These are phyloP conservation scores for Balearica regulorum DNA, from an alignment of 2,797 vertebrate genomes.

Conservation along the genomic window DNA sequence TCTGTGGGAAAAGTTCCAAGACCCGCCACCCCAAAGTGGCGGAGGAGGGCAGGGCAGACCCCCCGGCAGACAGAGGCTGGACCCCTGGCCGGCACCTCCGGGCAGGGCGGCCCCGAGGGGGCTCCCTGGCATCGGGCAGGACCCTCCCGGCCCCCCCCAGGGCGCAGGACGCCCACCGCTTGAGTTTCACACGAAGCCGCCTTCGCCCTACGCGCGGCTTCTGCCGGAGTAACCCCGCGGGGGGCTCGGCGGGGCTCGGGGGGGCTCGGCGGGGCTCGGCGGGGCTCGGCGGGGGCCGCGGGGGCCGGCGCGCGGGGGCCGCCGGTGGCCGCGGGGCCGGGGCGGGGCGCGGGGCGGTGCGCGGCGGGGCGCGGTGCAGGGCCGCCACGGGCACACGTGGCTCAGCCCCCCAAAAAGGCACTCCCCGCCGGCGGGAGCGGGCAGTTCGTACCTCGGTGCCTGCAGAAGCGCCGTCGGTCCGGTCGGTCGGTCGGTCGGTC, in stretches of 20 bases:
- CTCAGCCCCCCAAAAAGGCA: constrained; percentile 54
- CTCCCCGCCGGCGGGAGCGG: background rate
- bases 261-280: background rate
- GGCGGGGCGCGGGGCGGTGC: background rate
- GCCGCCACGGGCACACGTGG: constrained; percentile 31
- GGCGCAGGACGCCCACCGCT: background rate
- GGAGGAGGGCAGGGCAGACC: too few species aligned
- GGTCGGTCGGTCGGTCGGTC: background rate
- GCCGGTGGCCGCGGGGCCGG: background rate
- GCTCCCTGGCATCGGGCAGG: background rate
- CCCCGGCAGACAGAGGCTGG: background rate
- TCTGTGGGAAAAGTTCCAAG: background rate
- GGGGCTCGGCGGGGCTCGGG: background rate
- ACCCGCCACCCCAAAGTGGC: background rate
- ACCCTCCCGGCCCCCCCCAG: too few species aligned
- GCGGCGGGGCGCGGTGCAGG: background rate
- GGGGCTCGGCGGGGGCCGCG: background rate
- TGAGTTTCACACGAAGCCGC: background rate
- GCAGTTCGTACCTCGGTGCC: background rate
- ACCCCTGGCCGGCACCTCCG: background rate
- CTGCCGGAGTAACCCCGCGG: background rate
- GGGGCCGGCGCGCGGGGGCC: background rate
- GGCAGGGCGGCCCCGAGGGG: background rate
- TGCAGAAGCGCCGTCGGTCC: background rate
- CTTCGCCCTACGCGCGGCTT: background rate